These are phyloP conservation scores for Idris sp. DNA, from an alignment of 1,140 invertebrate genomes.

Conservation along the genomic window DNA sequence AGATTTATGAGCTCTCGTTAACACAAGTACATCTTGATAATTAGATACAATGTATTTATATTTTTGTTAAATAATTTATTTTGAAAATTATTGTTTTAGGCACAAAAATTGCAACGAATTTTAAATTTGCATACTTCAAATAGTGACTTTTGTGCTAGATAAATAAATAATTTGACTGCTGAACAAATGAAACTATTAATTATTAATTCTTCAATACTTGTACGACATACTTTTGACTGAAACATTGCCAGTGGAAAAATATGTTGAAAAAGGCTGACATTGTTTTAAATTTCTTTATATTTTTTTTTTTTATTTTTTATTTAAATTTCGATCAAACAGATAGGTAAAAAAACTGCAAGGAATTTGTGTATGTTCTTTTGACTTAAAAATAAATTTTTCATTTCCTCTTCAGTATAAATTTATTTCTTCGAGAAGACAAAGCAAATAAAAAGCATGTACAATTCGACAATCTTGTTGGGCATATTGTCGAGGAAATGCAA, in stretches of 20 bases:
- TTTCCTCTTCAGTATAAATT: slow-evolving; percentile 14
- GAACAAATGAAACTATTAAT: slow-evolving; percentile 4
- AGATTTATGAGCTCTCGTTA: no score
- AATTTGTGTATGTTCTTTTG: no score
- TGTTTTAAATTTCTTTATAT: no score
- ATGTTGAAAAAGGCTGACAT: neutral
- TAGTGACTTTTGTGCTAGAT: no score
- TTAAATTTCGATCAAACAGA: no score
- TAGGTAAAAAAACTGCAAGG: no score
- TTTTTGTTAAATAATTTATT: no score
- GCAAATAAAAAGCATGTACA: slow-evolving; percentile 30
- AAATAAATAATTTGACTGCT: slow-evolving; percentile 29
- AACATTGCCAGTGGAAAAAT: neutral
- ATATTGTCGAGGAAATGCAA: slow-evolving; percentile 66
- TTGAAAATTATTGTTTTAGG: no score
- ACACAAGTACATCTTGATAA: no score
- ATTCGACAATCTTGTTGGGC: slow-evolving; percentile 63
- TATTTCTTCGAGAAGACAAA: slow-evolving; percentile 1
- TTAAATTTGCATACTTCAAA: neutral
- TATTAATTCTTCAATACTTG: slow-evolving; percentile 4
- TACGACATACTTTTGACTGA: neutral
- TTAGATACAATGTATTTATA: no score
- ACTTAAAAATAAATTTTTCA: neutral
- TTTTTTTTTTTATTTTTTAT: no score
- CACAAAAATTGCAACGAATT: no score